Conservation (phyloP, 2,113 vertebrate species). For the Fulmarus glacialis region DNA sequence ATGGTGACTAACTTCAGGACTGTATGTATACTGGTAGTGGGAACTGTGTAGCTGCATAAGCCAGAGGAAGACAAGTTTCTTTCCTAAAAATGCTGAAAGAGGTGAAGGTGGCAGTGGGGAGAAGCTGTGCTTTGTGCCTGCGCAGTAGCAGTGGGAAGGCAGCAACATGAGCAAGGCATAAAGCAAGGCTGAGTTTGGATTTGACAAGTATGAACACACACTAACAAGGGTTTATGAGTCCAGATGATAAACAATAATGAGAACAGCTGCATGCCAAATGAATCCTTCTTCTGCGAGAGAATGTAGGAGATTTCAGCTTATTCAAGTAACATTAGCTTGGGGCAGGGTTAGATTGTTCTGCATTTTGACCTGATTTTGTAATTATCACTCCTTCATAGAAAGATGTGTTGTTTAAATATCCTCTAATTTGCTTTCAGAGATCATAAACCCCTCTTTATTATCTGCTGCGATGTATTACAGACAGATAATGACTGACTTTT, state of each 20-base stretch:
- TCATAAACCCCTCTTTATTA: slow-evolving; percentile 69
- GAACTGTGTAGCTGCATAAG: fast-evolving
- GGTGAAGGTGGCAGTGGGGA: background rate
- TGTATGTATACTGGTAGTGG: fast-evolving
- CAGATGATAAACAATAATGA: background rate
- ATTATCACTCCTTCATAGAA: slow-evolving; percentile 48
- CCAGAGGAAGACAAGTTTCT: background rate
- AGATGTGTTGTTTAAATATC: slow-evolving; percentile 60
- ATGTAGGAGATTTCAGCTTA: background rate
- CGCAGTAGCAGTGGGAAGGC: background rate
- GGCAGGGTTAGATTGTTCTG: slow-evolving; percentile 14
- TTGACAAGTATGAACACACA: background rate
- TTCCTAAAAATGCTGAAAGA: fast-evolving
- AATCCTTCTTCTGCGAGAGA: background rate
- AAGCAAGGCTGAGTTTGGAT: background rate
- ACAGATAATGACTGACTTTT: slow-evolving; percentile 70
- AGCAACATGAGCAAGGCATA: background rate
- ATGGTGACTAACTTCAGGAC: background rate
- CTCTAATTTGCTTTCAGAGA: slow-evolving; percentile 67
- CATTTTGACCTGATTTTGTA: slow-evolving; percentile 62
- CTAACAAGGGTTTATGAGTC: background rate
- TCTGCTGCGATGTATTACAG: slow-evolving; percentile 58
- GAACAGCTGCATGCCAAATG: background rate
- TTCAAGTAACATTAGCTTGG: background rate
- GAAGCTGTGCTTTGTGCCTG: background rate